phyloP scores from a whole-genome alignment of 2,797 vertebrate genomes.

The Ciconia nigra region DNA sequence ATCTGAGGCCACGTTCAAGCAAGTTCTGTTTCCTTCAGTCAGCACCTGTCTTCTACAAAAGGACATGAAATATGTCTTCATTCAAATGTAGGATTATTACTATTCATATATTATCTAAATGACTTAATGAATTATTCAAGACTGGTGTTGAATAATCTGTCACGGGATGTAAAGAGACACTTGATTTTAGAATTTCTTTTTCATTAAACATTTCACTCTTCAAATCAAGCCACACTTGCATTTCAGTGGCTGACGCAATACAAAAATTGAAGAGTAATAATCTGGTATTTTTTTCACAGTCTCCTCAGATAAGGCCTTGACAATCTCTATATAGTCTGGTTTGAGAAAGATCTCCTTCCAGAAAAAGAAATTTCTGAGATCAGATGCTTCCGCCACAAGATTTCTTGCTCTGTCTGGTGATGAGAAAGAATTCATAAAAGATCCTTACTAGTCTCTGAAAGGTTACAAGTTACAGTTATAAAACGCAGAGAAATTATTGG shows the following conservation, averaged over 20 bases:
- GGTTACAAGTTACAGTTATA: background rate
- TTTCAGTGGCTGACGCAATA: background rate
- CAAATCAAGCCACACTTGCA: background rate
- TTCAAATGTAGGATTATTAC: conserved; percentile 26
- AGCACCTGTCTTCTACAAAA: conserved; percentile 27
- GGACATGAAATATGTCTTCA: conserved; percentile 9
- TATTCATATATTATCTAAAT: conserved; percentile 41
- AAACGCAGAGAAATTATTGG: background rate
- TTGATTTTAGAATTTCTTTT: conserved; percentile 19
- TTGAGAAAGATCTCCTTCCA: background rate
- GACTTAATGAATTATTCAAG: conserved; percentile 46
- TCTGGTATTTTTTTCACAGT: background rate
- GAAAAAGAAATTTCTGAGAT: background rate
- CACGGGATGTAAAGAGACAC: background rate
- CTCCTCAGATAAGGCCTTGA: background rate
- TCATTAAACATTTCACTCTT: conserved; percentile 10
- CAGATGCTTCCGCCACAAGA: background rate
- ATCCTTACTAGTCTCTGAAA: background rate
- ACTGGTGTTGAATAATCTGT: background rate
- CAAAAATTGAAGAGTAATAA: background rate
- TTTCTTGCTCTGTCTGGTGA: background rate
- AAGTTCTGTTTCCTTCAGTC: background rate
- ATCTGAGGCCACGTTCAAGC: background rate
- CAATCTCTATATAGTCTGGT: background rate
- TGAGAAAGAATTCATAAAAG: background rate